phyloP scores from a whole-genome alignment of 53 echinoderm and acorn worm species.

The Holothuria scabra region DNA sequence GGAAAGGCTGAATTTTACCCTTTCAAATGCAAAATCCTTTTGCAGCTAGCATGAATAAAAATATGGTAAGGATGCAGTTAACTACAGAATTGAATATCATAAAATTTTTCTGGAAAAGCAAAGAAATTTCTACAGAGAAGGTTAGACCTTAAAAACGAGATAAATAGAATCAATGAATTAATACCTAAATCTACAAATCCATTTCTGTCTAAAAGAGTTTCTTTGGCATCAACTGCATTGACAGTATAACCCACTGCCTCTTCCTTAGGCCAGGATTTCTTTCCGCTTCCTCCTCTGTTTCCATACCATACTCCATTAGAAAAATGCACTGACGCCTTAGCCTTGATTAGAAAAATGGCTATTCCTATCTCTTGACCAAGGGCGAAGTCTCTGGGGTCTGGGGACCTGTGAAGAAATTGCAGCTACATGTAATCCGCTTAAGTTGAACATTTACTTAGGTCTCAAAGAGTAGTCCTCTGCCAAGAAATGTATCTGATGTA shows the following conservation, averaged over 20 bases:
- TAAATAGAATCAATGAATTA: background rate
- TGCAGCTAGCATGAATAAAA: no score
- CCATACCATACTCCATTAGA: slow-evolving; percentile 86
- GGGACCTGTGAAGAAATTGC: slow-evolving; percentile 3
- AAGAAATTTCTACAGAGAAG: no score
- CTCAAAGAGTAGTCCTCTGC: no score
- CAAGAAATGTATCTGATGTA: no score
- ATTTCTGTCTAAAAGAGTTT: slow-evolving; percentile 67
- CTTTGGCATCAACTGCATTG: slow-evolving; percentile 79
- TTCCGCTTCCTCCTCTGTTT: slow-evolving; percentile 25
- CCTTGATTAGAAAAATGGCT: slow-evolving; percentile 60
- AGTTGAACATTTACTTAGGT: no score
- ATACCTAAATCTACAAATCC: slow-evolving; percentile 79
- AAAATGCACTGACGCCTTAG: slow-evolving; percentile 80
- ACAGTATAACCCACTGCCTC: slow-evolving; percentile 61
- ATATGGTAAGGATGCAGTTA: no score
- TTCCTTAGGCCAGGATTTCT: slow-evolving; percentile 12
- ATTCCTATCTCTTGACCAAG: slow-evolving; percentile 66
- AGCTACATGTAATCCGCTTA: no score
- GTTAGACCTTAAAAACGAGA: no score
- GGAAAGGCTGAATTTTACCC: no score
- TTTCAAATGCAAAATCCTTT: no score
- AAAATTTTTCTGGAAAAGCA: no score
- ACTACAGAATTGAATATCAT: no score
- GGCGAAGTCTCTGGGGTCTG: background rate